A percentile compares a stretch with the other conserved stretches of the same genome.
phyloP scores from a whole-genome alignment of 2,113 vertebrate genomes.

The Cheilinus undulatus region DNA sequence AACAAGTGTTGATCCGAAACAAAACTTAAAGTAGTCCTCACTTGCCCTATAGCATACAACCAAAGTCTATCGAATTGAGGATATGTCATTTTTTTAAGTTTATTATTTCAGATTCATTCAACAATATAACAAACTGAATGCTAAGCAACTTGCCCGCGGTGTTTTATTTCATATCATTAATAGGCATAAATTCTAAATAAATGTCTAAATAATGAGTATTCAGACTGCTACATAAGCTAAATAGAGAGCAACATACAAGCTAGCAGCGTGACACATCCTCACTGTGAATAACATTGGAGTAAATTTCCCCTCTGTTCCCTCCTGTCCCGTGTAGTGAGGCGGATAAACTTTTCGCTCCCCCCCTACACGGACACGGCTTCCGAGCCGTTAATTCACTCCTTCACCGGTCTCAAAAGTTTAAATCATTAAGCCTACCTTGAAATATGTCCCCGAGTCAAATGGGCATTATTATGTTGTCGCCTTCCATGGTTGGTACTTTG shows the following conservation, averaged over 20 bases:
- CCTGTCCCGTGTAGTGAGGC: slow-evolving; percentile 40
- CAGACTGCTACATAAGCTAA: background rate
- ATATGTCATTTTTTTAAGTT: too few species aligned
- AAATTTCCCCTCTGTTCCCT: slow-evolving; percentile 6
- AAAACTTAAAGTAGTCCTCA: slow-evolving; percentile 2
- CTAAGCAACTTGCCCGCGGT: too few species aligned
- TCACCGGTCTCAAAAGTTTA: background rate
- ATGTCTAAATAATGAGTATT: background rate
- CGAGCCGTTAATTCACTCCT: slow-evolving; percentile 10
- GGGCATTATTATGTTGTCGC: slow-evolving; percentile 73
- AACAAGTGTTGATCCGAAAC: background rate
- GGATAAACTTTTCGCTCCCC: slow-evolving; percentile 68
- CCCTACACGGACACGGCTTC: slow-evolving; percentile 2
- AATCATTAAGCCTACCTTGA: slow-evolving; percentile 63
- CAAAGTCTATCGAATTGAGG: too few species aligned
- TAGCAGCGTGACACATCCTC: slow-evolving; percentile 44
- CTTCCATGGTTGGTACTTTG: slow-evolving; percentile 70
- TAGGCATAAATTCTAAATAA: background rate
- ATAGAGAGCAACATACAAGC: slow-evolving; percentile 2
- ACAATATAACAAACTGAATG: too few species aligned
- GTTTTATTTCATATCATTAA: too few species aligned
- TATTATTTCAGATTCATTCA: too few species aligned
- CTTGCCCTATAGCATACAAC: background rate
- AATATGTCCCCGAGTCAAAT: slow-evolving; percentile 63
- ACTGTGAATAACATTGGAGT: slow-evolving; percentile 51